Evolutionary conservation across 2,797 vertebrate genomes (phyloP), one percentile per base, ranked within the genome.

Genomic region (Decapterus maruadsi): DNA sequence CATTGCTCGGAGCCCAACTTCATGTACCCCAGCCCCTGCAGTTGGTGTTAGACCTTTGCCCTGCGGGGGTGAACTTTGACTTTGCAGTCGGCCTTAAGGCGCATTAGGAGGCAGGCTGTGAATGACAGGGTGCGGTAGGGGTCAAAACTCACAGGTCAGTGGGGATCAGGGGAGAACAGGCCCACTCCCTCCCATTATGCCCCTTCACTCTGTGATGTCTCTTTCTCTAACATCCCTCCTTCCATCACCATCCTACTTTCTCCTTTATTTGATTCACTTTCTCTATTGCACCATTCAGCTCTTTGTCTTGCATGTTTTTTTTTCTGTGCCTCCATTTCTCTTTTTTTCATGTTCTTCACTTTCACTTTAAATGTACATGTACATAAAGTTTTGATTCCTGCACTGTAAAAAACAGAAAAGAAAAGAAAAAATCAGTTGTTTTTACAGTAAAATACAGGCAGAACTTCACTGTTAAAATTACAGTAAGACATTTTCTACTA

Each of bases 61-160:
- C 70, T 71, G 59, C 46, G 19, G 45, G 71, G 56, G 59, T 86
- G 78, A 89, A 73, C 90, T 88, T 51, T 89, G 68, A 84, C 85
- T 83, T 80, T 74, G 57, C 40, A 51, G 83, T 55, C 61, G 72
- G 80, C 76, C 80, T 82, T 51, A 78, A 84, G 79, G 63, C 58
- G 31, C 54, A 76, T 93, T 86, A 76, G 81, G 72, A 87, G 58
- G 22, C 45, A 58, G 65, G 22, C 40, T 78, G 42, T 87, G 80
- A 91, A 89, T 91, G 84, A 87, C 74, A 73, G 82, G 80, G 84
- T 75, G 76, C 72, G 78, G 64, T 64, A 13, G 58, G 72, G 83
- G 90, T 89, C 85, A 90, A 73, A 79, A 61, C 81, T 86, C 85
- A 75, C 56, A 81, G 84, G 81, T 91, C 90, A 85, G 62, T 34